Evolutionary conservation across 2,797 vertebrate species (phyloP).

Genomic region (Okamejei kenojei): DNA sequence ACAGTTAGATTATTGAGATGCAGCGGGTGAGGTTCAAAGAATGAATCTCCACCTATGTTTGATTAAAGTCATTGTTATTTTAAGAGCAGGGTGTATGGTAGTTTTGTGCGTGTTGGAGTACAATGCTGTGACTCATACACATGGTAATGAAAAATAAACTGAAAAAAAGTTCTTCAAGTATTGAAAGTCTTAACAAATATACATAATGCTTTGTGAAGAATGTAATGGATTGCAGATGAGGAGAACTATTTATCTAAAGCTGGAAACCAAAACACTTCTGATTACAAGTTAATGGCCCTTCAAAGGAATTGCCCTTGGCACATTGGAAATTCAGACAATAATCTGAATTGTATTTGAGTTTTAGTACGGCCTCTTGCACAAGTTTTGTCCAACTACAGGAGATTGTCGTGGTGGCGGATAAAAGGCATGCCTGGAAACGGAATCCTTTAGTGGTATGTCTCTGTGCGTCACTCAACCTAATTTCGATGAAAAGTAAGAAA

Average conservation of each 20-base stretch:
- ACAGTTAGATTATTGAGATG: slow-evolving; percentile 5
- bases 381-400: not conserved
- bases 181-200: slow-evolving; percentile 2
- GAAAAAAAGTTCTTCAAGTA: not conserved
- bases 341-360: slow-evolving; percentile 8
- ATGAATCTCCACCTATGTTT: not conserved
- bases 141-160: slow-evolving; percentile 18
- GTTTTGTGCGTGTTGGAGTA: not conserved
- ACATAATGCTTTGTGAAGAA: not conserved
- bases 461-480: too few relatives aligned
- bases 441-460: too few relatives aligned
- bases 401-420: not conserved
- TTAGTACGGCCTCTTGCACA: not conserved
- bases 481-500: too few relatives aligned
- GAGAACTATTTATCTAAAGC: not conserved
- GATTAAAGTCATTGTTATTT: not conserved
- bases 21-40: not conserved
- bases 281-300: not conserved
- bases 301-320: slow-evolving; percentile 2
- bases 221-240: slow-evolving; percentile 27
- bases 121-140: not conserved
- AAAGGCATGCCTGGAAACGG: too few relatives aligned
- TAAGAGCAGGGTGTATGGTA: not conserved
- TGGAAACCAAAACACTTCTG: not conserved
- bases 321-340: not conserved